A percentile compares a stretch with the other conserved stretches of the same genome.
These are phyloP conservation scores for Apodemus agrarius DNA, from an alignment of 2,797 vertebrate genomes.

Conservation along the genomic window DNA sequence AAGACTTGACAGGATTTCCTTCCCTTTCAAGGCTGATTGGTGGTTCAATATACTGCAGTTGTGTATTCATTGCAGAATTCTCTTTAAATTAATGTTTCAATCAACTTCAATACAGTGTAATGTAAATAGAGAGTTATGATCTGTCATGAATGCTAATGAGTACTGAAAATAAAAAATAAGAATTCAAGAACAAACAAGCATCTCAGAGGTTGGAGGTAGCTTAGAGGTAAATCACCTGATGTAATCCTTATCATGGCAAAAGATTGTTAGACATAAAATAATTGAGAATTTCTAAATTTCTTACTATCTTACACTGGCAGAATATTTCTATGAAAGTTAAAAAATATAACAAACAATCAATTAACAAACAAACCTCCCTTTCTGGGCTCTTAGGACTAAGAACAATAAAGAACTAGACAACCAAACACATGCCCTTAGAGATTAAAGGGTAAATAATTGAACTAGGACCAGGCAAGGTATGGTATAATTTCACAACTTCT, in stretches of 20 bases:
- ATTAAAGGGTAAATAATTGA: background rate
- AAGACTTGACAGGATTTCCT: background rate
- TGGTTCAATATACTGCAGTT: background rate
- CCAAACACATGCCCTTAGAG: background rate
- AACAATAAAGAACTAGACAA: background rate
- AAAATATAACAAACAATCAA: background rate
- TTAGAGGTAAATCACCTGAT: background rate
- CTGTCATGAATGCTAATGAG: background rate
- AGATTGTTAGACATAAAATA: background rate
- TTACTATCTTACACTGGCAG: background rate
- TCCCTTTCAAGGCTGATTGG: background rate
- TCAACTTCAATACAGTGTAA: background rate
- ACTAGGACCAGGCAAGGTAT: slow-evolving; percentile 33
- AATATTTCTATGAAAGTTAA: slow-evolving; percentile 22
- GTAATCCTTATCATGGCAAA: background rate
- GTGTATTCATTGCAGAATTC: background rate
- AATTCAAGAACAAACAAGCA: slow-evolving; percentile 9
- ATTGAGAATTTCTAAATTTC: background rate
- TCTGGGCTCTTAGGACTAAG: background rate
- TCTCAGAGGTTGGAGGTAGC: too few species aligned
- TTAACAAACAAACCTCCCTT: background rate
- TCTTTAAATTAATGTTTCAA: background rate
- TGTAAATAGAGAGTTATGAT: background rate
- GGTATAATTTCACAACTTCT: slow-evolving; percentile 16
- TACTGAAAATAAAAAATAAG: slow-evolving; percentile 23